Evolutionary conservation across 2,113 vertebrate species (phyloP).

Genomic region (Notechis scutatus): DNA sequence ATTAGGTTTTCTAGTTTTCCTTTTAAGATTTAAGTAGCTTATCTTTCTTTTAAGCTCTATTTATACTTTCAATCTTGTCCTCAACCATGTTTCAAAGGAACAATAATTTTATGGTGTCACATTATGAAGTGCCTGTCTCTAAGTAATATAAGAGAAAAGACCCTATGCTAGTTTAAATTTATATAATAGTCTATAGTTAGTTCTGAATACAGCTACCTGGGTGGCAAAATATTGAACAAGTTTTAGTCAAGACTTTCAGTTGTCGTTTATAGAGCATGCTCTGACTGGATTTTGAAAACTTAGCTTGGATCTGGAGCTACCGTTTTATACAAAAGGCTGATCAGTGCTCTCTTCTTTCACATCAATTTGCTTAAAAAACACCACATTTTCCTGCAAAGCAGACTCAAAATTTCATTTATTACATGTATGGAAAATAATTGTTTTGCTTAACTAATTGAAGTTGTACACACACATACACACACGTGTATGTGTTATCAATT

Average conservation of each 20-base stretch:
- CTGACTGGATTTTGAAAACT: slow-evolving; percentile 53
- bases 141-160: slow-evolving; percentile 44
- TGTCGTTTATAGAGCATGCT: slow-evolving; percentile 40
- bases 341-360: slow-evolving; percentile 43
- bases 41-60: slow-evolving; percentile 62
- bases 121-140: slow-evolving; percentile 56
- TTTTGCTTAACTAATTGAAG: slow-evolving; percentile 30
- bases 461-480: background rate
- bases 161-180: slow-evolving; percentile 5
- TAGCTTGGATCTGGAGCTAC: slow-evolving; percentile 37
- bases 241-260: slow-evolving; percentile 46
- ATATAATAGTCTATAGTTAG: slow-evolving; percentile 45
- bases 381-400: slow-evolving; percentile 28
- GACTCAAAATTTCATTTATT: slow-evolving; percentile 18
- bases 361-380: slow-evolving; percentile 34
- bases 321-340: slow-evolving; percentile 44
- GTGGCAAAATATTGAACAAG: slow-evolving; percentile 43
- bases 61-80: slow-evolving; percentile 50
- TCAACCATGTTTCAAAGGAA: slow-evolving; percentile 35
- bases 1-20: slow-evolving; percentile 59
- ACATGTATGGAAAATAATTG: slow-evolving; percentile 28
- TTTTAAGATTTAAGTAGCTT: slow-evolving; percentile 67
- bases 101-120: slow-evolving; percentile 49
- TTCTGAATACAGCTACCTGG: slow-evolving; percentile 42
- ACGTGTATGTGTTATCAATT: background rate